A percentile compares a stretch with the other conserved stretches of the same genome.
These are phyloP conservation scores for Crypturellus undulatus DNA, from an alignment of 2,113 vertebrate species.

Conservation along the genomic window DNA sequence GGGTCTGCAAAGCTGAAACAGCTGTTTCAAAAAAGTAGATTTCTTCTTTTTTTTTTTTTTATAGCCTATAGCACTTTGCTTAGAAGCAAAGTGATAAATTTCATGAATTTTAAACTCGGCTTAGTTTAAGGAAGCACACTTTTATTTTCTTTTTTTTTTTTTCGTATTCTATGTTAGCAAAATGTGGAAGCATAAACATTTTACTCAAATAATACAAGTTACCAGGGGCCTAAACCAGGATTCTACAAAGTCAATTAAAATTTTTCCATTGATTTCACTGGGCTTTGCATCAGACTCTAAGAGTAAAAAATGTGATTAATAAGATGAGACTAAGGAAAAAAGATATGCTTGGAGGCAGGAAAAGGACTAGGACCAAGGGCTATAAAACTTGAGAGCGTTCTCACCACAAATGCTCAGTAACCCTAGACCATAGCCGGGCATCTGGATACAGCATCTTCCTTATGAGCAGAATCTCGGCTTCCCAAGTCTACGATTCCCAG, in stretches of 20 bases:
- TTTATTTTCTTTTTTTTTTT: neutral
- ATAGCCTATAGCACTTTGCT: too few relatives aligned
- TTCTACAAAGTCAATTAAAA: neutral
- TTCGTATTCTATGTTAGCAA: neutral
- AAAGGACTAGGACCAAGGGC: conserved; percentile 29
- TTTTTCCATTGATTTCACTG: conserved; percentile 5
- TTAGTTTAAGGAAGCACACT: neutral
- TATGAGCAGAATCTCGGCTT: neutral
- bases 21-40: neutral
- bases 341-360: conserved; percentile 4
- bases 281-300: neutral
- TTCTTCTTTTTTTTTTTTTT: neutral
- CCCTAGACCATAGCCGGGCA: conserved; percentile 54
- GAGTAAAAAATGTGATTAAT: neutral
- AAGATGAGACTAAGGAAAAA: conserved; percentile 19
- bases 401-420: conserved; percentile 44
- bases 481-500: neutral
- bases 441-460: conserved; percentile 64
- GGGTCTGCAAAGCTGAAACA: neutral
- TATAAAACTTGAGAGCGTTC: conserved; percentile 63
- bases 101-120: neutral
- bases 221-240: neutral
- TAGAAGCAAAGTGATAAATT: neutral
- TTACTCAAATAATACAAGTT: neutral
- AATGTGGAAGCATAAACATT: neutral